A percentile compares a stretch with the other conserved stretches of the same genome.
Conservation (phyloP, 2,113 vertebrate genomes). For the Capra hircus region DNA sequence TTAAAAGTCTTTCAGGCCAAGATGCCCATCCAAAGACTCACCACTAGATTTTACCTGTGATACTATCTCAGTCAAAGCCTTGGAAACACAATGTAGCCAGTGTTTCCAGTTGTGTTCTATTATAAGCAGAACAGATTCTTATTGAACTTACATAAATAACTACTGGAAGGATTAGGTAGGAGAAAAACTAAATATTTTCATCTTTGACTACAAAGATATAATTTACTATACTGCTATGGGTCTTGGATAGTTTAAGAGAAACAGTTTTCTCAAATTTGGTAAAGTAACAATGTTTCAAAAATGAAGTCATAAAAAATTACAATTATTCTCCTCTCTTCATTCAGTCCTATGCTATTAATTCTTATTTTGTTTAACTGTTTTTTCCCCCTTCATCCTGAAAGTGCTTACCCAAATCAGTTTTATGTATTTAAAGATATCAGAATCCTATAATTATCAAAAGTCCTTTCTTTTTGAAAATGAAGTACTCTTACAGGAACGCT, state of each 20-base stretch:
- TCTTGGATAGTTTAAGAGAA: neutral
- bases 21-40: neutral
- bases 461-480: neutral
- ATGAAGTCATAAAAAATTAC: neutral
- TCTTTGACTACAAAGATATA: neutral
- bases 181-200: neutral
- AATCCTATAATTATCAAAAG: neutral
- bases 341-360: neutral
- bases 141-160: neutral
- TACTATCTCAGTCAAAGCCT: neutral
- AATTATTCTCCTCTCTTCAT: neutral
- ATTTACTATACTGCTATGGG: neutral
- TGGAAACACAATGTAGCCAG: neutral
- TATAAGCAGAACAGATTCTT: neutral
- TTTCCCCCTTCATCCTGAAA: neutral
- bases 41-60: neutral
- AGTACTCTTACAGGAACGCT: neutral
- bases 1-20: neutral
- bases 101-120: neutral
- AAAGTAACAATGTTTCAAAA: neutral
- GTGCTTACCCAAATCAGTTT: neutral
- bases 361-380: neutral
- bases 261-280: neutral
- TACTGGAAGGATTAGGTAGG: neutral
- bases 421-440: neutral